These are phyloP conservation scores for Bombyx mandarina DNA, from an alignment of 1,140 invertebrate genomes.

Conservation along the genomic window DNA sequence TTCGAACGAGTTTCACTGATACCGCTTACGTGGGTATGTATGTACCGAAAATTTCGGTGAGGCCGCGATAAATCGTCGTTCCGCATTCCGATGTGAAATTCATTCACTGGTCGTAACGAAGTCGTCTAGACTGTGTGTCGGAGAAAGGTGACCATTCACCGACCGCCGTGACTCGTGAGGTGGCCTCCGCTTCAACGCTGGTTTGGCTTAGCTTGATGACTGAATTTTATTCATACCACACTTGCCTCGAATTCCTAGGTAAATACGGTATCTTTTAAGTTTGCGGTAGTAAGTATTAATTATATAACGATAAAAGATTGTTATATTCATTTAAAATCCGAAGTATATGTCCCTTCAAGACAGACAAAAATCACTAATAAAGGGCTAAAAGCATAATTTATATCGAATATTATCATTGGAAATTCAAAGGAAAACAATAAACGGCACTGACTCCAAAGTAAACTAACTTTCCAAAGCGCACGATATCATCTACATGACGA, in stretches of 20 bases:
- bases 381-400: too few species aligned
- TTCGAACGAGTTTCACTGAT: constrained; percentile 39
- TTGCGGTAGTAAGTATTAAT: too few species aligned
- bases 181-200: constrained; percentile 20
- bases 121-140: constrained; percentile 54
- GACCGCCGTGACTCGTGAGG: constrained; percentile 27
- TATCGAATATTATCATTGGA: too few species aligned
- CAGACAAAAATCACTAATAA: too few species aligned
- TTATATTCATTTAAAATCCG: too few species aligned
- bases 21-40: constrained; percentile 5
- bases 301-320: too few species aligned
- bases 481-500: constrained; percentile 64
- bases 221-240: too few species aligned
- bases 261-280: too few species aligned
- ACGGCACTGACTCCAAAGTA: constrained; percentile 37
- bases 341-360: too few species aligned
- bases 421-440: constrained; percentile 31
- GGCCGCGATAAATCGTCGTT: constrained; percentile 49
- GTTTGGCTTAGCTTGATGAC: too few species aligned
- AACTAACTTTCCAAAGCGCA: constrained; percentile 60
- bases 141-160: constrained; percentile 69
- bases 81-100: constrained; percentile 65
- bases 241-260: too few species aligned
- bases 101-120: constrained; percentile 56
- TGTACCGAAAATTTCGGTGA: constrained; percentile 32